Percentiles rank a stretch among this genome's conserved stretches.
Evolutionary conservation across 2,797 vertebrate species (phyloP).

Genomic region (Gorsachius magnificus): DNA sequence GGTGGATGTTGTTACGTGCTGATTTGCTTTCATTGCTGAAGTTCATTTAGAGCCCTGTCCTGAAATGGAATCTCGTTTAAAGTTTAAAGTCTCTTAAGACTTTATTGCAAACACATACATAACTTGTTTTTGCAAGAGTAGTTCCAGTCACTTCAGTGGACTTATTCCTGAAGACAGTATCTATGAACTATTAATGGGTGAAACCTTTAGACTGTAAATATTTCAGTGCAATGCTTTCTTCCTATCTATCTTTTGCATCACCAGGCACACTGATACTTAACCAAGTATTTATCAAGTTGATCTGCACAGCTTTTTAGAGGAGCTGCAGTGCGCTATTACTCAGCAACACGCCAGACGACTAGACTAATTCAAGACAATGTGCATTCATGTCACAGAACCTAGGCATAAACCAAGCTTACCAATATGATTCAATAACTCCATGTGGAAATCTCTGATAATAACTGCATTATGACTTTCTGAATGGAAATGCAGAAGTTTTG

Average conservation of each 20-base stretch:
- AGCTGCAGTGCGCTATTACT: not conserved
- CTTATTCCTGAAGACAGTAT: not conserved
- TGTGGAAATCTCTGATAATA: slow-evolving; percentile 27
- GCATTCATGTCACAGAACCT: not conserved
- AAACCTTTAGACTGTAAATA: not conserved
- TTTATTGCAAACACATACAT: not conserved
- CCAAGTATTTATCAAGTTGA: not conserved
- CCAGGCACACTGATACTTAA: not conserved
- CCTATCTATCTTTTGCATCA: not conserved
- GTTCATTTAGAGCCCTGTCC: not conserved
- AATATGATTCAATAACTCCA: not conserved
- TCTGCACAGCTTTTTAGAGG: not conserved
- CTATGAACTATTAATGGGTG: not conserved
- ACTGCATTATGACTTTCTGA: slow-evolving; percentile 9
- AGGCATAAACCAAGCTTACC: not conserved
- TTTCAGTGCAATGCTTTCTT: not conserved
- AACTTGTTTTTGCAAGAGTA: not conserved
- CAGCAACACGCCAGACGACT: not conserved
- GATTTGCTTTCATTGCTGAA: not conserved
- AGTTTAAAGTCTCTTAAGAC: not conserved
- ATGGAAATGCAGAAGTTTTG: not conserved
- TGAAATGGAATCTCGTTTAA: not conserved
- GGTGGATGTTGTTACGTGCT: not conserved
- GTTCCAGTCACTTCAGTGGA: not conserved
- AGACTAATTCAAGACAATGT: not conserved